Base-by-base conservation (phyloP, 2,113 vertebrate species). In the Empidonax traillii region DNA sequence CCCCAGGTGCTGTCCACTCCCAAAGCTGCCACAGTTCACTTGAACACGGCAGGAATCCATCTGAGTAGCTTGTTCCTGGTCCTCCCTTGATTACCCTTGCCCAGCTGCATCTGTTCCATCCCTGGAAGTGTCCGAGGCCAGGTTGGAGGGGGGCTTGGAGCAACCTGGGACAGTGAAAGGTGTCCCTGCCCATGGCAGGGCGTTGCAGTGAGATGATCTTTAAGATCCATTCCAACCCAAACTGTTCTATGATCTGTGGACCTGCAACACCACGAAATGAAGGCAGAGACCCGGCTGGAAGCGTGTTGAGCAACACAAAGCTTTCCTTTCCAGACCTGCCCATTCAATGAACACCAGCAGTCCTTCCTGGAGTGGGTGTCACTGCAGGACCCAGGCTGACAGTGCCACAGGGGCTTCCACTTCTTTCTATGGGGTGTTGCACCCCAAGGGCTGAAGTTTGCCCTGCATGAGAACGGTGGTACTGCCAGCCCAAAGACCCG, bases 141-240 rank as follows among this genome's bases (percentile, higher is more conserved):
- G 21, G 6, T 0, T 53, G 53, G 46, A 46, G 0, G 0, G 0
- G 19, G 39, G 20, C 30, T 62, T 41, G 55, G 72, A 77, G 63
- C 41, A 43, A 0, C 9, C 55, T 49, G 79, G 63, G 31, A 6
- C 0, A 47, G 25, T 37, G 41, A 21, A 23, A 69, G 6, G 11
- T 55, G n/a, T 27, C 53, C 19, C 46, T 53, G 62, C 24, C 37
- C 47, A 3, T 15, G 71, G 25, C 41, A 63, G 25, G 49, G 0
- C 14, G 21, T 7, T 43, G 47, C 4, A 75, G 31, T 28, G 12
- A 46, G 52, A 14, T 39, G 37, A 4, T 19, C 46, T 74, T 62
- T 55, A 35, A 12, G 21, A 18, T 47, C 18, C 39, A 11, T 63
- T 49, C 18, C 41, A 56, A 37, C 14, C 49, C 31, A 62, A 63